Evolutionary conservation across 2,888 invertebrate species (phyloP).

Genomic region (Archaeoteleia sp.): DNA sequence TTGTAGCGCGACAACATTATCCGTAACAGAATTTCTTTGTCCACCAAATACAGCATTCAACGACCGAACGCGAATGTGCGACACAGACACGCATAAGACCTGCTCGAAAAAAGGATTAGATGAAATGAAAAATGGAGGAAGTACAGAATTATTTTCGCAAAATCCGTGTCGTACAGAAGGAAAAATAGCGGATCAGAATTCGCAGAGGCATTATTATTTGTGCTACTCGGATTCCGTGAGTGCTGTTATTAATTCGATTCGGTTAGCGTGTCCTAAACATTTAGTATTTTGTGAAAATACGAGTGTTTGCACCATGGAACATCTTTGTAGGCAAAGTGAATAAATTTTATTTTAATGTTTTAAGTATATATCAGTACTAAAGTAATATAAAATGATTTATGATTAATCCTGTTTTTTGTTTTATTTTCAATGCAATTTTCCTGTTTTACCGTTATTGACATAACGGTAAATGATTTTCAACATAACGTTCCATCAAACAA

Average conservation of each 20-base stretch:
- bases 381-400: too few species aligned
- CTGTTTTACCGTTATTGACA: too few species aligned
- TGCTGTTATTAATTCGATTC: constrained; percentile 72
- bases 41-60: constrained; percentile 76
- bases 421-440: too few species aligned
- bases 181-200: constrained; percentile 75
- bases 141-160: not conserved
- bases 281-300: constrained; percentile 75
- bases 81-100: constrained; percentile 70
- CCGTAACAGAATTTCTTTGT: constrained; percentile 75
- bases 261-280: constrained; percentile 75
- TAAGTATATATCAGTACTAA: too few species aligned
- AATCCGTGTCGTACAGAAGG: constrained; percentile 59
- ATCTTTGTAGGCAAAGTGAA: constrained; percentile 60
- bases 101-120: constrained; percentile 22
- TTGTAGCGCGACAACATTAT: constrained; percentile 62
- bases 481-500: too few species aligned
- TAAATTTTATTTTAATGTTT: not conserved
- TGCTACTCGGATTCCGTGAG: constrained; percentile 72
- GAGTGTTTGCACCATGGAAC: constrained; percentile 74
- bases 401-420: too few species aligned
- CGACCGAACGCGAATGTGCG: constrained; percentile 74
- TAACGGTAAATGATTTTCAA: too few species aligned
- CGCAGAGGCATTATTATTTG: constrained; percentile 75
- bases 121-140: not conserved